Percentiles rank a stretch among this genome's conserved stretches.
Conservation (phyloP, 2,888 invertebrate genomes). For the Parnassius mnemosyne region DNA sequence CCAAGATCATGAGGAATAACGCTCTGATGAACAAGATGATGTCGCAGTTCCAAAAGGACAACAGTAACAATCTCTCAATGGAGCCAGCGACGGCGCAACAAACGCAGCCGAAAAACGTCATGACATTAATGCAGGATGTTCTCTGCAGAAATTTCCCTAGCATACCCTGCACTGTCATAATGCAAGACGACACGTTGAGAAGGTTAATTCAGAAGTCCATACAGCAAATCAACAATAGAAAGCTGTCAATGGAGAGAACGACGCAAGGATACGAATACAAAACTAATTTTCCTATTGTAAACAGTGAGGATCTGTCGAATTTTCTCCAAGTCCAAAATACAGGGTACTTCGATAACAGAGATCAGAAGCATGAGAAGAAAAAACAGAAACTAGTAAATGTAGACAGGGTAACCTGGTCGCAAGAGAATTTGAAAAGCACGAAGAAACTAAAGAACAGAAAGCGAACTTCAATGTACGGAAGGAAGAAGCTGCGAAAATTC, state of each 20-base stretch:
- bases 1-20: constrained; percentile 63
- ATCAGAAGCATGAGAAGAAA: constrained; percentile 30
- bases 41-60: constrained; percentile 62
- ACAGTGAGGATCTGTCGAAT: constrained; percentile 60
- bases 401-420: constrained; percentile 30
- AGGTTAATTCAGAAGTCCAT: constrained; percentile 61
- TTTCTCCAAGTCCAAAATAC: constrained; percentile 49
- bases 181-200: constrained; percentile 50
- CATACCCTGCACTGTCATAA: constrained; percentile 62
- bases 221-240: constrained; percentile 60
- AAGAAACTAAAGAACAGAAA: constrained; percentile 38
- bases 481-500: constrained; percentile 64
- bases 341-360: constrained; percentile 32
- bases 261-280: constrained; percentile 42
- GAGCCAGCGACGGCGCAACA: constrained; percentile 27
- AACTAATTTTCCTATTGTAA: constrained; percentile 53
- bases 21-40: constrained; percentile 68
- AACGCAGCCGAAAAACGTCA: constrained; percentile 37
- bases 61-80: constrained; percentile 41
- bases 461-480: constrained; percentile 42
- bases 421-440: constrained; percentile 31
- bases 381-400: constrained; percentile 23
- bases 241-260: constrained; percentile 44
- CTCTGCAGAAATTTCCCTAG: constrained; percentile 65
- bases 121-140: constrained; percentile 60